phyloP scores from a whole-genome alignment of 1,140 invertebrate genomes.

The Cyclargus thomasi region DNA sequence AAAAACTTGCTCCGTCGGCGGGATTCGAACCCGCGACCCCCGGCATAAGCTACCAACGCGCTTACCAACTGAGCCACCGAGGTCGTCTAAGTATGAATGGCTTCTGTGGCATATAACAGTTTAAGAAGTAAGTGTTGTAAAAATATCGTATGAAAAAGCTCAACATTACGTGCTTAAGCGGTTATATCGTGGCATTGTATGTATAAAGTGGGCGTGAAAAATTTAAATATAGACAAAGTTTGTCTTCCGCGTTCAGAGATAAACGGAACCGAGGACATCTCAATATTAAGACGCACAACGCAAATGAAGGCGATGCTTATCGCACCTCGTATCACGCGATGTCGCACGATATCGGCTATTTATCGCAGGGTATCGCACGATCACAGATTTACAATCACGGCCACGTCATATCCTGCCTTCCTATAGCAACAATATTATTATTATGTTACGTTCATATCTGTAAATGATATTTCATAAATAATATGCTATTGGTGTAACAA shows the following conservation, averaged over 20 bases:
- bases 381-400: constrained; percentile 12
- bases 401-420: neutral
- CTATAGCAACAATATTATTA: neutral
- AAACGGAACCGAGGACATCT: constrained; percentile 4
- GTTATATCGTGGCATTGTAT: too few relatives aligned
- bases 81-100: too few relatives aligned
- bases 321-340: neutral
- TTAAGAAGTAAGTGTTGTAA: too few relatives aligned
- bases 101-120: too few relatives aligned
- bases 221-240: neutral
- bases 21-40: too few relatives aligned
- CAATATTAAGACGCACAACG: neutral
- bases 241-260: constrained; percentile 4
- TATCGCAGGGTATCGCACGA: neutral
- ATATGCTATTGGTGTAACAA: too few relatives aligned
- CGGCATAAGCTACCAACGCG: too few relatives aligned
- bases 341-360: neutral
- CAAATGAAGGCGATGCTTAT: neutral
- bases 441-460: neutral
- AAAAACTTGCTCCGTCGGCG: too few relatives aligned
- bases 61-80: too few relatives aligned
- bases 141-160: neutral
- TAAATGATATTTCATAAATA: too few relatives aligned
- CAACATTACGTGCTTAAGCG: too few relatives aligned
- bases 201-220: neutral